Conservation (phyloP, 2,888 invertebrate species). For the Drosophila demipolita region DNA sequence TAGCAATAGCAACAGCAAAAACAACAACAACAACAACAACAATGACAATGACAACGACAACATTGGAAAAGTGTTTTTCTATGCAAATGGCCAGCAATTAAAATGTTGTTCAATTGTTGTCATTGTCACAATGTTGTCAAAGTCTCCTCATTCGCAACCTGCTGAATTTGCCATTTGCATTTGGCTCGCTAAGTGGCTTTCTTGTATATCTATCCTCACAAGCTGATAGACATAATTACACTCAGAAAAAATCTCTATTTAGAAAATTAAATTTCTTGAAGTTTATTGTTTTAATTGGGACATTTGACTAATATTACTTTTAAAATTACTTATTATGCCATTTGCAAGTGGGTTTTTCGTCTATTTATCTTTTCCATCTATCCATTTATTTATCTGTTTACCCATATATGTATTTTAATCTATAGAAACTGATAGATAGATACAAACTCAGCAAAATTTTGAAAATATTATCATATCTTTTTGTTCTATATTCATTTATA, state of each 20-base stretch:
- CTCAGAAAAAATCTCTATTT: background rate
- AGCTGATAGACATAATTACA: background rate
- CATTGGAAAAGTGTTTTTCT: constrained; percentile 22
- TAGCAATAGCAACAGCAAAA: constrained; percentile 3
- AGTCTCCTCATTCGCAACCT: constrained; percentile 50
- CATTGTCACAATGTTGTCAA: constrained; percentile 56
- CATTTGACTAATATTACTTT: background rate
- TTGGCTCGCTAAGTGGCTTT: constrained; percentile 9
- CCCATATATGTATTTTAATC: background rate
- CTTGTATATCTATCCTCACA: constrained; percentile 4
- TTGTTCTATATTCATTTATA: background rate
- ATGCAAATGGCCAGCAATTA: constrained; percentile 74
- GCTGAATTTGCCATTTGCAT: constrained; percentile 29
- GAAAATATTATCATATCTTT: background rate
- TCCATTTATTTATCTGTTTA: background rate
- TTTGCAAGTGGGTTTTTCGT: background rate
- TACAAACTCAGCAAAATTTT: background rate
- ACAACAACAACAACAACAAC: constrained; percentile 1
- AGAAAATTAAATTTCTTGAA: background rate
- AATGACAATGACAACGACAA: background rate
- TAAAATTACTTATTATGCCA: background rate
- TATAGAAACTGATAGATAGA: background rate
- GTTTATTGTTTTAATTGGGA: background rate
- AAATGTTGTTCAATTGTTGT: constrained; percentile 73
- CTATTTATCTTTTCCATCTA: background rate